Evolutionary conservation across 2,888 invertebrate species (phyloP), one percentile per base, ranked within the genome.

Genomic region (Coelopa pilipes): DNA sequence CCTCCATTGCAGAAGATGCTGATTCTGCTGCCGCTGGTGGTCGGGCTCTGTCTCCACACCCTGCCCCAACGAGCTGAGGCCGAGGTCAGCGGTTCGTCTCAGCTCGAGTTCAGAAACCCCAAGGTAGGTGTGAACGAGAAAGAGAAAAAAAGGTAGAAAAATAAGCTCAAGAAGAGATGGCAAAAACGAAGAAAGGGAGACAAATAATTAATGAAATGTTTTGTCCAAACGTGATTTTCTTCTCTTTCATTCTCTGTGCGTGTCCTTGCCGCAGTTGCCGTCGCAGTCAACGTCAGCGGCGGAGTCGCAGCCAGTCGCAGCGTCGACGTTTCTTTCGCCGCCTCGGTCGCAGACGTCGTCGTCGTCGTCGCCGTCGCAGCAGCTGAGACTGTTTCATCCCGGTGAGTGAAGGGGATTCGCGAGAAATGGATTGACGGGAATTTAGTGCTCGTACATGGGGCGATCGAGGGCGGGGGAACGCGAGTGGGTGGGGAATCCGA

Each of bases 31-130:
- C 83, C 84, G 80, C 79, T 86, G 80, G 34, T 34, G 34, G 81
- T 87, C 78, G 84, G 85, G 76, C 82, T 87, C 82, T 83, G 87
- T 82, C 83, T 86, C 80, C 85, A 84, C 83, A 83, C 83, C 82
- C 81, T 85, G 80, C 78, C 83, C 78, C 82, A 82, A 80, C 83
- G 82, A 80, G 80, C 83, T 78, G 85, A 82, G 77, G 87, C 85
- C 80, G 86, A 82, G 81, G 85, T 82, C 76, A 83, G 84, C 34
- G 34, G 34, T 34, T 34, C 34, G 34, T 4, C 34, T 34, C 34
- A 34, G 34, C 34, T 34, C 34, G 34, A 34, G 4, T 7, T 34
- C 34, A 34, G 34, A 34, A 34, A 34, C 34, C 34, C 34, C 4
- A 34, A 34, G 34, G 34, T 34, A 34, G 34, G 34, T 34, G 34